A percentile compares a stretch with the other conserved stretches of the same genome.
phyloP scores from a whole-genome alignment of 2,797 vertebrate species.

The Hypotaenidia philippensis region DNA sequence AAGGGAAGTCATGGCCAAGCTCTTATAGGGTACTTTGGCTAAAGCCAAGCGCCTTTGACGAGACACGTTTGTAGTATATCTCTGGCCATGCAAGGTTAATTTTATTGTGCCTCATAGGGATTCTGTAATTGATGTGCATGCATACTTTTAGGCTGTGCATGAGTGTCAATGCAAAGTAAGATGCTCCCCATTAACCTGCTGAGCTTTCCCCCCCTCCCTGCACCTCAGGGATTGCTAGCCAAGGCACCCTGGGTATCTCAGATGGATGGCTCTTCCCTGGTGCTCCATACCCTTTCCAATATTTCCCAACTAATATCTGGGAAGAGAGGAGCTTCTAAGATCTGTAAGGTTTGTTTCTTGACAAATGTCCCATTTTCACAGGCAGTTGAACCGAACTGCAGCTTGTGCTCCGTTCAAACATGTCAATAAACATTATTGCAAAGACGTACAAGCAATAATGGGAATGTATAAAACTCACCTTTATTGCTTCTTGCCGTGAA shows the following conservation, averaged over 20 bases:
- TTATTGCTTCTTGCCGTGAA: constrained; percentile 82
- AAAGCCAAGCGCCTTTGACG: background rate
- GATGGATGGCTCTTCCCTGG: background rate
- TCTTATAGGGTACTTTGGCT: background rate
- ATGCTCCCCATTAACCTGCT: background rate
- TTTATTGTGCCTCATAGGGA: constrained; percentile 70
- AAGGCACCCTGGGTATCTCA: background rate
- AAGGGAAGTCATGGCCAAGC: constrained; percentile 15
- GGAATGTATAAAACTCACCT: constrained; percentile 83
- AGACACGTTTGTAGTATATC: constrained; percentile 21
- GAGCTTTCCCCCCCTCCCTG: background rate
- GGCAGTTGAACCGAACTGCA: constrained; percentile 84
- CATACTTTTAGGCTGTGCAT: constrained; percentile 7
- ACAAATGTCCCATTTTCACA: constrained; percentile 86
- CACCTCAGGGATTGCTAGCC: background rate
- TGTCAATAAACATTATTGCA: constrained; percentile 88
- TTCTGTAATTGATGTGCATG: constrained; percentile 62
- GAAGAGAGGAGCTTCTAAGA: constrained; percentile 70
- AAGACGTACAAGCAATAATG: constrained; percentile 83
- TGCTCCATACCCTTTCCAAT: constrained; percentile 48
- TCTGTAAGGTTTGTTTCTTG: constrained; percentile 80
- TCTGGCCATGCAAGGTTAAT: constrained; percentile 70
- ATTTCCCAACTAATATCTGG: constrained; percentile 62
- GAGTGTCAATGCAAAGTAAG: constrained; percentile 31
- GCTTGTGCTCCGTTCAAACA: constrained; percentile 82